A percentile compares a stretch with the other conserved stretches of the same genome.
These are phyloP conservation scores for Macquaria ambigua DNA, from an alignment of 2,113 vertebrate species.

Conservation along the genomic window DNA sequence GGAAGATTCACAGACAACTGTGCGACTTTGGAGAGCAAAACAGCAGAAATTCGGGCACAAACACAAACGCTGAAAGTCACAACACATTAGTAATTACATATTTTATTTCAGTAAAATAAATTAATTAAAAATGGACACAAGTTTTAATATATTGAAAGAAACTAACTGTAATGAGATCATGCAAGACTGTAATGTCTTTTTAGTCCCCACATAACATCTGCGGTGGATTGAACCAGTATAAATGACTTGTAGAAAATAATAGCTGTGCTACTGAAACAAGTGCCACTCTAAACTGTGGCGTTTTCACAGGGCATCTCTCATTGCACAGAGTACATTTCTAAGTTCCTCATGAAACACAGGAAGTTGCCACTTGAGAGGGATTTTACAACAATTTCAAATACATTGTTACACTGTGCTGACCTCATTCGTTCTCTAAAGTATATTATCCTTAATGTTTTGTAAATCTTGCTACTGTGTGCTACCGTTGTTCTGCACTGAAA, in stretches of 20 bases:
- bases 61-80: slow-evolving; percentile 19
- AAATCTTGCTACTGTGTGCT: slow-evolving; percentile 66
- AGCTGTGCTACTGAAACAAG: slow-evolving; percentile 80
- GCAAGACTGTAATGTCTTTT: slow-evolving; percentile 79
- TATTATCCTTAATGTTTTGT: slow-evolving; percentile 39
- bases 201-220: slow-evolving; percentile 70
- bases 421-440: slow-evolving; percentile 36
- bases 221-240: slow-evolving; percentile 74
- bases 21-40: slow-evolving; percentile 7
- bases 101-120: slow-evolving; percentile 85
- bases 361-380: slow-evolving; percentile 39
- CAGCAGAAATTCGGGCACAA: not conserved
- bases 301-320: slow-evolving; percentile 62
- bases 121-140: slow-evolving; percentile 83
- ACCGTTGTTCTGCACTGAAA: slow-evolving; percentile 29
- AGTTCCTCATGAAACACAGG: slow-evolving; percentile 60
- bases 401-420: slow-evolving; percentile 39
- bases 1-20: not conserved
- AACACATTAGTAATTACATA: slow-evolving; percentile 79
- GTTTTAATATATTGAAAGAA: slow-evolving; percentile 82
- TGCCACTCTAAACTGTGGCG: slow-evolving; percentile 70
- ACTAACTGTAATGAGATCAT: slow-evolving; percentile 82
- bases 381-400: slow-evolving; percentile 55
- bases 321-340: slow-evolving; percentile 58
- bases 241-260: slow-evolving; percentile 79